These are phyloP conservation scores for Bos taurus DNA, from an alignment of 2,113 vertebrate genomes.

Conservation along the genomic window DNA sequence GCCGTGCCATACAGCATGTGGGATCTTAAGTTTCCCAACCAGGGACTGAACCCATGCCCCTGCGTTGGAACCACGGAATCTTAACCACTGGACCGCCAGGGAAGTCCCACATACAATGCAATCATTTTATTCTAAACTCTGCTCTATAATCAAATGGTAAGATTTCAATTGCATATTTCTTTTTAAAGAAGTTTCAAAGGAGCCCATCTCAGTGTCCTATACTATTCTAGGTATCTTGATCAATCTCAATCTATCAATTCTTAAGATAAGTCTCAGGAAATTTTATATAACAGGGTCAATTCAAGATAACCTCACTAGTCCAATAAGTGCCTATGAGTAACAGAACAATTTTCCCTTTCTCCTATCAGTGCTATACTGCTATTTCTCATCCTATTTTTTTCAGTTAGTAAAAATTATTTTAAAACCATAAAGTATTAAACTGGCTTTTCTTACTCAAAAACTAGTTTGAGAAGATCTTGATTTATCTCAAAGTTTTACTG, in stretches of 20 bases:
- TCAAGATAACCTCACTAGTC: neutral
- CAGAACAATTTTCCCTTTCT: neutral
- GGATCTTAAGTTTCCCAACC: neutral
- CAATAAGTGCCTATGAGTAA: neutral
- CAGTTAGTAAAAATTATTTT: neutral
- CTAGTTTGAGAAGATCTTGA: constrained; percentile 27
- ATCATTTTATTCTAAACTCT: neutral
- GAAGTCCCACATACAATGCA: neutral
- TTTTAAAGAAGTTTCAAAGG: neutral
- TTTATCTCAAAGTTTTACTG: neutral
- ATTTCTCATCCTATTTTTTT: neutral
- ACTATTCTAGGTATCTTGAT: neutral
- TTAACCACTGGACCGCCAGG: neutral
- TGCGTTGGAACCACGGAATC: accelerated
- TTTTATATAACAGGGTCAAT: neutral
- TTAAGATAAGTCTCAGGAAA: constrained; percentile 1
- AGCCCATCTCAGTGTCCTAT: neutral
- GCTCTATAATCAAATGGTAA: neutral
- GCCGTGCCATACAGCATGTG: neutral
- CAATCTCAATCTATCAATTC: neutral
- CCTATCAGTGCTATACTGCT: neutral
- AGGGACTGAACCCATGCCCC: neutral
- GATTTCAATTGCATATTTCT: neutral
- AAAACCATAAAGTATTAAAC: constrained; percentile 6
- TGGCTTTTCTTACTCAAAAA: neutral